A percentile compares a stretch with the other conserved stretches of the same genome.
phyloP scores from a whole-genome alignment of 1,140 invertebrate genomes.

The Leucophenga varia region DNA sequence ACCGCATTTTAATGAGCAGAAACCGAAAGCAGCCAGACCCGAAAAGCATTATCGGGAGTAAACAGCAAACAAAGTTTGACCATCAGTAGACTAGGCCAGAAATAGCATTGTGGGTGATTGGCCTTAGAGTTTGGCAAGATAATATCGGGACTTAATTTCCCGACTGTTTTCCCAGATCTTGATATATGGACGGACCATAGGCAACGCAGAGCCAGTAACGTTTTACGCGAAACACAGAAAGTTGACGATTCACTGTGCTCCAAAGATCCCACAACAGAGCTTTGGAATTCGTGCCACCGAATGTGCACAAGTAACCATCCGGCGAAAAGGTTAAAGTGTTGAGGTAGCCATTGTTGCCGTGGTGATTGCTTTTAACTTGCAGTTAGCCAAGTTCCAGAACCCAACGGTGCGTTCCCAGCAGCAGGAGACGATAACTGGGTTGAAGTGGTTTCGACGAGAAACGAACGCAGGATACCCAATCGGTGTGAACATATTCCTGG shows the following conservation, averaged over 20 bases:
- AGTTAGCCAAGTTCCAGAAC: conserved; percentile 97
- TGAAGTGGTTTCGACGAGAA: conserved; percentile 97
- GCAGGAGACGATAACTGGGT: conserved; percentile 96
- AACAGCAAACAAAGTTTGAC: conserved; percentile 97
- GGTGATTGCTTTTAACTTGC: conserved; percentile 96
- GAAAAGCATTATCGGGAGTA: conserved; percentile 95
- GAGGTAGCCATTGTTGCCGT: conserved; percentile 92
- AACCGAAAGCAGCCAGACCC: conserved; percentile 96
- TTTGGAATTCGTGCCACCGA: too few species aligned
- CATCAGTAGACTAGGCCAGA: conserved; percentile 89
- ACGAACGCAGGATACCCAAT: too few species aligned
- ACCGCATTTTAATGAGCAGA: conserved; percentile 59
- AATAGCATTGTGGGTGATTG: conserved; percentile 91
- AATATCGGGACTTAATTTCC: conserved; percentile 93
- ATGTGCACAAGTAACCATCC: too few species aligned
- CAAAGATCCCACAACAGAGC: conserved; percentile 95
- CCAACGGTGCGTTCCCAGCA: conserved; percentile 98
- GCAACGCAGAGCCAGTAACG: conserved; percentile 99
- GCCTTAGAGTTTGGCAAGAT: conserved; percentile 71
- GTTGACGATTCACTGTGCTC: conserved; percentile 99
- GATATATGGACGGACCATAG: conserved; percentile 91
- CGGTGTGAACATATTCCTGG: conserved; percentile 92
- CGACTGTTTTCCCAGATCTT: conserved; percentile 99
- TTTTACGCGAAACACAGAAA: conserved; percentile 98
- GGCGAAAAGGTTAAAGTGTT: conserved; percentile 98